Percentiles rank a stretch among this genome's conserved stretches.
Conservation (phyloP, 2,888 invertebrate species). For the Eilema caniola region DNA sequence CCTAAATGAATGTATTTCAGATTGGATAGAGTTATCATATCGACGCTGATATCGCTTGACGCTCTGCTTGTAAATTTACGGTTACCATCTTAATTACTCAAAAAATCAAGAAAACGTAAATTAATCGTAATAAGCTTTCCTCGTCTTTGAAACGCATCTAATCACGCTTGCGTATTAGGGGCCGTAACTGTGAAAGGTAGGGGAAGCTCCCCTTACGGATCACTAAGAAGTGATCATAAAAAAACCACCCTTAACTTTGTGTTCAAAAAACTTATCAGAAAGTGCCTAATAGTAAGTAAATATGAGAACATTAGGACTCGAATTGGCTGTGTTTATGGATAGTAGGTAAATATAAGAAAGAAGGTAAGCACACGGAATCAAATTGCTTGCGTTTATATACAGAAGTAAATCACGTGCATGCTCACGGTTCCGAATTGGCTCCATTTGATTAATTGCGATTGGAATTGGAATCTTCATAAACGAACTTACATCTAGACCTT, state of each 20-base stretch:
- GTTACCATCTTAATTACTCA: slow-evolving; percentile 32
- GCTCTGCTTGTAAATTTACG: slow-evolving; percentile 9
- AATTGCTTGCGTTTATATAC: no score
- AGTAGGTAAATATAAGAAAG: background rate
- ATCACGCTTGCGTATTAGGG: slow-evolving; percentile 52
- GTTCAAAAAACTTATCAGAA: slow-evolving; percentile 53
- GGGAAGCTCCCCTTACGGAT: slow-evolving; percentile 42
- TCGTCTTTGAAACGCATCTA: slow-evolving; percentile 53
- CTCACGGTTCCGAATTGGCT: no score
- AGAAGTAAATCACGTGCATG: no score
- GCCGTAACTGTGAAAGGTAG: slow-evolving; percentile 31
- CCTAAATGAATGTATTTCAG: background rate
- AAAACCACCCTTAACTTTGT: slow-evolving; percentile 51
- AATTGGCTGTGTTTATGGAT: background rate
- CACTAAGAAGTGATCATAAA: slow-evolving; percentile 52
- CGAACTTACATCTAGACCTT: no score
- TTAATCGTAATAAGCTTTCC: slow-evolving; percentile 54
- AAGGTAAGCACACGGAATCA: no score
- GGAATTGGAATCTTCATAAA: no score
- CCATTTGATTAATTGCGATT: no score
- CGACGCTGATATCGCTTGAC: background rate
- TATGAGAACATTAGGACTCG: slow-evolving; percentile 26
- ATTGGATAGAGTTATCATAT: background rate
- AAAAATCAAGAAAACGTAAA: slow-evolving; percentile 51
- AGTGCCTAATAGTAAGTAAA: slow-evolving; percentile 55